Evolutionary conservation across 2,888 invertebrate species (phyloP), one percentile per base, ranked within the genome.

Genomic region (Cephus spinipes): DNA sequence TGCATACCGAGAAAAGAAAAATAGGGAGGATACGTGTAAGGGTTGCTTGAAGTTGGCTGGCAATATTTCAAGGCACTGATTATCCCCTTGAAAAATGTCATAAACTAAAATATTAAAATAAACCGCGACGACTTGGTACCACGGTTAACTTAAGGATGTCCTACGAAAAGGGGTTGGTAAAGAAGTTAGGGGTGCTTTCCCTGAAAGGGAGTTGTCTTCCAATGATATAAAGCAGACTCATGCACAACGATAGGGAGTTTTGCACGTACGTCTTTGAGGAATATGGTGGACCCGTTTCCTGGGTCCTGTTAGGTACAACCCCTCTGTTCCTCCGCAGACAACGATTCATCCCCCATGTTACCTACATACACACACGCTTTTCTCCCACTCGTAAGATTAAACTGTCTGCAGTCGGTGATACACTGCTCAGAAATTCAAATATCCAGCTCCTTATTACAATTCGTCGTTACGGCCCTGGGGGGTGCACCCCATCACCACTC

Each of bases 331-430:
- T 74, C 40, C n/a, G 69, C 80, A 77, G 76, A 6, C 9, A 23
- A 23, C 55, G 55, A 55, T 55, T 55, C 55, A 55, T 55, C 23
- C 55, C 55, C 55, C 23, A 6, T 55, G 23, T 55, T 78, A 75
- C 68, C 68, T 68, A 77, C 69, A 74, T 76, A 71, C 77, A 79
- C 76, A 77, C 76, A 81, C 82, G 80, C 82, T 79, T 80, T 79
- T 80, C 79, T 75, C 80, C 78, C 77, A 79, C 82, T 82, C 82
- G 82, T 82, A 82, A 84, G 82, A 84, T 84, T 84, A 84, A 84
- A 82, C 81, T 84, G 84, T 84, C 84, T 78, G 79, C 79, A 81
- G 78, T 81, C 80, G 79, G 81, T 83, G 82, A 80, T 82, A 81
- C 81, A 84, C 81, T 83, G 71, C 71, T 71, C 33, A 71, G 71